Conservation (phyloP, 2,113 vertebrate genomes). For the Excalfactoria chinensis region DNA sequence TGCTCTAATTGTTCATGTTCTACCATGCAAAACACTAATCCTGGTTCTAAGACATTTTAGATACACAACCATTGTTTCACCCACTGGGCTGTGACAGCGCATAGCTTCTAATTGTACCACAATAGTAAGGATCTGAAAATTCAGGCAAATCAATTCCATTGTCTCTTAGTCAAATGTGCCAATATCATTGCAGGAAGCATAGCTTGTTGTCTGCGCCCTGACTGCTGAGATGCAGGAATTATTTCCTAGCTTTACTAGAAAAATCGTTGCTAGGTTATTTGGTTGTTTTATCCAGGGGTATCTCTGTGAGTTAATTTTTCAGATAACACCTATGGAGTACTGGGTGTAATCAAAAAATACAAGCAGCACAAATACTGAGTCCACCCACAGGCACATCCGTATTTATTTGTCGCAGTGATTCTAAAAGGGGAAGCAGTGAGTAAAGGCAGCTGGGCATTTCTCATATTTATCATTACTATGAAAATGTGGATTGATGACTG, state of each 20-base stretch:
- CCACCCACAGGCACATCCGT: background rate
- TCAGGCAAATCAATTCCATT: background rate
- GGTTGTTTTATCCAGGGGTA: background rate
- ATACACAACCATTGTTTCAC: background rate
- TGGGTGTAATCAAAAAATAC: background rate
- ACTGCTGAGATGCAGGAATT: background rate
- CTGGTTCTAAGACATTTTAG: background rate
- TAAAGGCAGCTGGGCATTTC: background rate
- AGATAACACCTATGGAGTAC: background rate
- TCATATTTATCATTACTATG: background rate
- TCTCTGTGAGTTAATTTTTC: background rate
- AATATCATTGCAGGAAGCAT: background rate
- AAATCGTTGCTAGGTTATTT: background rate
- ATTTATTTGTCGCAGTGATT: constrained; percentile 10
- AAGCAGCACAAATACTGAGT: background rate
- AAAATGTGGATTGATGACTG: constrained; percentile 14
- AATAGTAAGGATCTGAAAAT: background rate
- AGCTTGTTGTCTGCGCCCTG: background rate
- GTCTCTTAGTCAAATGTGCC: background rate
- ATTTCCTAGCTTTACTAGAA: background rate
- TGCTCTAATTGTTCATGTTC: background rate
- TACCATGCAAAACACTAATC: background rate
- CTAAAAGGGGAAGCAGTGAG: background rate
- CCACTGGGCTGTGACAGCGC: background rate
- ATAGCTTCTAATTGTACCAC: background rate